These are phyloP conservation scores for Syrphus vitripennis DNA, from an alignment of 2,888 invertebrate species.

Conservation along the genomic window DNA sequence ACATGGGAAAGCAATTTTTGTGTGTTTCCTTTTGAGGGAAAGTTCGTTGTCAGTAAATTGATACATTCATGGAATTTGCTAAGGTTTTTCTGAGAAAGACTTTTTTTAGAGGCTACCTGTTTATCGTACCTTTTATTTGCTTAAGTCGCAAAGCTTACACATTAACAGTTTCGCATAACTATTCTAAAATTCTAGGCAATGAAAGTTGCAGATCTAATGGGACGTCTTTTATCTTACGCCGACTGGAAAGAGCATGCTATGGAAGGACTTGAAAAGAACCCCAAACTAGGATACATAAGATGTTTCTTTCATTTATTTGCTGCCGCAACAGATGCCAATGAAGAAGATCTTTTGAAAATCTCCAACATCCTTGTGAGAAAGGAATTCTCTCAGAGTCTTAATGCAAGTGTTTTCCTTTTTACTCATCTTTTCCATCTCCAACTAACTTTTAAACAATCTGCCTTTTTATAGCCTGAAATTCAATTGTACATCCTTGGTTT, in stretches of 20 bases:
- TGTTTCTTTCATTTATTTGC: conserved; percentile 79
- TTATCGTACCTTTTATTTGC: too few relatives aligned
- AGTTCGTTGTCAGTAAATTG: too few relatives aligned
- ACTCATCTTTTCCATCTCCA: not conserved
- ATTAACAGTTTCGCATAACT: too few relatives aligned
- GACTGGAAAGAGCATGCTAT: conserved; percentile 79
- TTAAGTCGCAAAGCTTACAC: too few relatives aligned
- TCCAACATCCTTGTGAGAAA: conserved; percentile 74
- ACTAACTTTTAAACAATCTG: not conserved
- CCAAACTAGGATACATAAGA: conserved; percentile 77
- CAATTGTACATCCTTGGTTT: conserved; percentile 77
- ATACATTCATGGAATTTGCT: too few relatives aligned
- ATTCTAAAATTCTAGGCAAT: conserved; percentile 72
- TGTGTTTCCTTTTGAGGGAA: too few relatives aligned
- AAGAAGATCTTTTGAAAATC: conserved; percentile 75
- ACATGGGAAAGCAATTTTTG: too few relatives aligned
- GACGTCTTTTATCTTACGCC: conserved; percentile 76
- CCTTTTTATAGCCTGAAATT: conserved; percentile 73
- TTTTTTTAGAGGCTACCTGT: too few relatives aligned
- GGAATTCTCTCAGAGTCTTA: conserved; percentile 77
- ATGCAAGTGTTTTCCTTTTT: conserved; percentile 28
- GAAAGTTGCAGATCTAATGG: conserved; percentile 79
- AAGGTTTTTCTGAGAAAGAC: too few relatives aligned
- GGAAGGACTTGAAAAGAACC: conserved; percentile 76
- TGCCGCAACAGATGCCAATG: conserved; percentile 60